These are phyloP conservation scores for silkworm (Bombyx mori) DNA, from an alignment of 1,140 invertebrate species.

Conservation along the genomic window DNA sequence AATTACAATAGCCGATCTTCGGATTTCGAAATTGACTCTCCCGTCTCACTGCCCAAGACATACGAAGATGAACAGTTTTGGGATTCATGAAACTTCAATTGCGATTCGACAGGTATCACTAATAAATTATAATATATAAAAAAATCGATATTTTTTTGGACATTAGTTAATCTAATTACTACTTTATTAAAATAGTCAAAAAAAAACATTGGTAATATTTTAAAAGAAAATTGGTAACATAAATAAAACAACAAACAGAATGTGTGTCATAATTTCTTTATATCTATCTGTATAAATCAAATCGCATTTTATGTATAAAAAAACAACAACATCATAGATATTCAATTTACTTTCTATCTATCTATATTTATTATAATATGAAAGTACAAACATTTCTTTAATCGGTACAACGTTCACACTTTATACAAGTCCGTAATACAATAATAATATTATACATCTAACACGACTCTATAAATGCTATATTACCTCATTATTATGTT, in stretches of 20 bases:
- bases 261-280: constrained; percentile 59
- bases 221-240: background rate
- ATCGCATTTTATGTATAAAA: constrained; percentile 42
- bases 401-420: background rate
- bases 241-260: constrained; percentile 30
- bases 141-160: too few species aligned
- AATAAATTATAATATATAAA: background rate
- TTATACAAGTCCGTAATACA: background rate
- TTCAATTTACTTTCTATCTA: constrained; percentile 28
- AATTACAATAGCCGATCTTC: constrained; percentile 24
- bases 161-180: background rate
- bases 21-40: constrained; percentile 33
- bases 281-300: constrained; percentile 40
- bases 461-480: constrained; percentile 6
- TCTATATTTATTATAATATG: constrained; percentile 36
- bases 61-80: constrained; percentile 55
- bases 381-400: constrained; percentile 59
- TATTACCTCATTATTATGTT: background rate
- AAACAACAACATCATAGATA: constrained; percentile 28
- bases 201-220: background rate
- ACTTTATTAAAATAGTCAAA: background rate
- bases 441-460: background rate
- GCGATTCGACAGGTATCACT: background rate
- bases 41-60: constrained; percentile 36
- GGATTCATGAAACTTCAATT: constrained; percentile 28